Base-by-base conservation (phyloP, 2,888 invertebrate species). In the Dione juno region DNA sequence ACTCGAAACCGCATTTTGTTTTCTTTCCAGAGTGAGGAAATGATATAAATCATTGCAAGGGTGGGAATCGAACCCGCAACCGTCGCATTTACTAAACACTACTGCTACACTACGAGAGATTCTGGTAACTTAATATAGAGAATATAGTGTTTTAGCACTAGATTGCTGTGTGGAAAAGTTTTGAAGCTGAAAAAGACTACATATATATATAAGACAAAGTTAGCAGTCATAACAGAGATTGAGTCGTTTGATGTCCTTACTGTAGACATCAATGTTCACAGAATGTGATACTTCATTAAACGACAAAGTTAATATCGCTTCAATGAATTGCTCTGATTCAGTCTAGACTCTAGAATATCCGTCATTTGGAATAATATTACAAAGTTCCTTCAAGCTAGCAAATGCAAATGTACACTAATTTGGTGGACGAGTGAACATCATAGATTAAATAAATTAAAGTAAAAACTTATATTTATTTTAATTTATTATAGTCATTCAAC, bases 281-380 rank as follows among this genome's bases (percentile, higher is more conserved):
- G 11, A 61, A 45, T 61, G 45, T 61, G 45, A 21, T 66, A 53
- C 21, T 53, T 66, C 53, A 66, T 66, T 41, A 53, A 41, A 54
- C 48, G 58, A 50, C 40, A 37, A 37, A 59, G 58, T 50, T 40
- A 59, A 59, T 50, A 43, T 50, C 35, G 50, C 43, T 66, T 19
- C 66, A 66, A 45, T 45, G 35, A 57, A 54, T 67, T 59, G 71
- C 58, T 58, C 64, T 64, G 67, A 37, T 67, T 53, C 43, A 67
- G 72, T 72, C 72, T 72, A 72, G 72, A 72, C 72, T 43, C 48
- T 53, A 59, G 64, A 72, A 72, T 70, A 67, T 64, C 67, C 45
- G 58, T 57, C 45, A 67, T 67, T 67, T 67, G 43, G 14, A 48
- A 19, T 57, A 58, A 57, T 45, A 67, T 43, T 35, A 53, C 45